phyloP scores from a whole-genome alignment of 2,888 invertebrate species.

The Drosophila quasianomalipes region DNA sequence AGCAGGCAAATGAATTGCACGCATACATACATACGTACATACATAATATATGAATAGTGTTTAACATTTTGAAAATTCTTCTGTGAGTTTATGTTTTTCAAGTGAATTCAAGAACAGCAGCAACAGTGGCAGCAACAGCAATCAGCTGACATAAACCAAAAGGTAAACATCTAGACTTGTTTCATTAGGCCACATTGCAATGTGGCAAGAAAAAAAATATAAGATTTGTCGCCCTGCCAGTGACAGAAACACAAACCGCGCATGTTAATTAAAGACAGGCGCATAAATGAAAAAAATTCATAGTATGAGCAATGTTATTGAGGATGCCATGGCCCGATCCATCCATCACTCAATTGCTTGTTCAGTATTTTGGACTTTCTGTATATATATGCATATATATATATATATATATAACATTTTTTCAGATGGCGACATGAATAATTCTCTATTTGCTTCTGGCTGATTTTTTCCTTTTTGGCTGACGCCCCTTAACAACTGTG shows the following conservation, averaged over 20 bases:
- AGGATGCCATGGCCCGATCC: constrained; percentile 47
- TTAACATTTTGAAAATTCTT: constrained; percentile 24
- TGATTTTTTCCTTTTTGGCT: constrained; percentile 25
- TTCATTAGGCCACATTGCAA: constrained; percentile 2
- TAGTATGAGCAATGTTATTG: constrained; percentile 30
- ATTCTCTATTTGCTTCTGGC: constrained; percentile 33
- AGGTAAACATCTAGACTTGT: constrained; percentile 28
- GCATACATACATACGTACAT: neutral
- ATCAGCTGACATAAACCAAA: constrained; percentile 25
- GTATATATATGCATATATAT: neutral
- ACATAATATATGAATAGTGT: constrained; percentile 16
- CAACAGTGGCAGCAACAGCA: constrained; percentile 5
- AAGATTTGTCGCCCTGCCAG: constrained; percentile 27
- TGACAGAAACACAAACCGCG: constrained; percentile 35
- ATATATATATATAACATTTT: neutral
- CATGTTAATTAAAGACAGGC: constrained; percentile 72
- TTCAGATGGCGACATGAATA: constrained; percentile 43
- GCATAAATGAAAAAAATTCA: constrained; percentile 12
- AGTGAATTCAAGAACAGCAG: constrained; percentile 4
- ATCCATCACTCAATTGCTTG: constrained; percentile 76
- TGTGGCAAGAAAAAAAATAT: neutral
- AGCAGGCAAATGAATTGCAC: constrained; percentile 15
- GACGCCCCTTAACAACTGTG: constrained; percentile 63
- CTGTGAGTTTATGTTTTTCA: neutral
- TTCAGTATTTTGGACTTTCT: constrained; percentile 48